Evolutionary conservation across 2,797 vertebrate genomes (phyloP).

Genomic region (Anguilla obscura): DNA sequence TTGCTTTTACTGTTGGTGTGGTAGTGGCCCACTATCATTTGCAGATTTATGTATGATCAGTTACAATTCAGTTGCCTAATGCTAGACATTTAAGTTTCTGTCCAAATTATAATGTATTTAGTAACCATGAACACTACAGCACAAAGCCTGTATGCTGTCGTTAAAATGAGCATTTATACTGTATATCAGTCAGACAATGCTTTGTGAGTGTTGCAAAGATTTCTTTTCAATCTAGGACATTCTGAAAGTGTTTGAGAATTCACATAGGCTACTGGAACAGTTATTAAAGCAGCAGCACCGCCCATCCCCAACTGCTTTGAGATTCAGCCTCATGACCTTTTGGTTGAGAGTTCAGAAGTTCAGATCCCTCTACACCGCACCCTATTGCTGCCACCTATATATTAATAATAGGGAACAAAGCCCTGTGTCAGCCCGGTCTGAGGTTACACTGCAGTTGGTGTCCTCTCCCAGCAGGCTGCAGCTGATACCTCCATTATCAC

Average conservation of each 20-base stretch:
- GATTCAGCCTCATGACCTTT: conserved; percentile 40
- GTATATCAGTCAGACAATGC: neutral
- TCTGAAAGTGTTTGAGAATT: neutral
- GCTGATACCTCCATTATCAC: conserved; percentile 44
- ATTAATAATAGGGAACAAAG: conserved; percentile 57
- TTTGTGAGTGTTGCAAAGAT: neutral
- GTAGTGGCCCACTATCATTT: neutral
- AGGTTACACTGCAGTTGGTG: conserved; percentile 19
- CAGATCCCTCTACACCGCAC: conserved; percentile 56
- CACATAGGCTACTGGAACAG: neutral
- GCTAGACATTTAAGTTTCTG: neutral
- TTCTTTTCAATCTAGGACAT: neutral
- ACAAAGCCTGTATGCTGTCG: neutral
- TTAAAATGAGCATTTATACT: neutral
- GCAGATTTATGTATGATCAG: too few species aligned
- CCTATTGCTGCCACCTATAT: conserved; percentile 50
- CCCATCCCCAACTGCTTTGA: neutral
- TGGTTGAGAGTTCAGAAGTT: conserved; percentile 21
- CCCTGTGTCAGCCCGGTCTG: neutral
- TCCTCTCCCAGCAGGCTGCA: conserved; percentile 47
- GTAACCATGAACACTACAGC: neutral
- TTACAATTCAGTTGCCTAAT: neutral
- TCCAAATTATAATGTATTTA: neutral
- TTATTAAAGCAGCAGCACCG: neutral
- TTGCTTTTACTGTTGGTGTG: neutral